Evolutionary conservation across 2,113 vertebrate species (phyloP), one percentile per base, ranked within the genome.

Genomic region (Strix uralensis): DNA sequence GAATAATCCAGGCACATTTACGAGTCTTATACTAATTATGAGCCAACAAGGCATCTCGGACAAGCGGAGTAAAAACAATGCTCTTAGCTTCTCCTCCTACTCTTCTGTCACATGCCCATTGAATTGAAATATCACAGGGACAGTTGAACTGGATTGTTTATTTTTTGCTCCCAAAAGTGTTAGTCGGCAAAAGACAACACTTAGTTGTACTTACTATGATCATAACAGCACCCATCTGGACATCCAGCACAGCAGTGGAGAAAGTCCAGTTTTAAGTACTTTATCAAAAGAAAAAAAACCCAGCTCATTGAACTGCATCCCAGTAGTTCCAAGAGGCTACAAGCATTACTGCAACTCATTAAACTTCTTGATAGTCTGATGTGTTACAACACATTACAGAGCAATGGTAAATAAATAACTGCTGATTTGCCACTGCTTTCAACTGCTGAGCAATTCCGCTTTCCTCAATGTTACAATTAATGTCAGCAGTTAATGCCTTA

Each of bases 391-490:
- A 89, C 30, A 79, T 80, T 92, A 93, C 66, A 88, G 66, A 81
- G 46, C 79, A 92, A 91, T 55, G 71, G n/a, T 51, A 92, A 94
- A 93, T 96, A 93, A 97, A 96, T 94, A 96, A 96, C 79, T 91
- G 61, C 58, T 90, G 85, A 97, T 94, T 95, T 93, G 89, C 94
- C 85, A 92, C 72, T 87, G 71, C 83, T 92, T 88, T 92, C 81
- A 92, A 85, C 77, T 86, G 86, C 80, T 92, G n/a, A 97, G 72
- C 67, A 92, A 82, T 96, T 91, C 65, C 79, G 72, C 70, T 71
- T 95, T 88, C 62, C 73, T 96, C 86, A 95, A 12, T 81, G 63
- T 90, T 77, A 78, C 70, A 97, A 97, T 96, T 94, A 96, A 94
- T 26, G 73, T 66, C 86, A 87, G 72, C 69, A 81, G 58, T 79